Conservation (phyloP, 2,797 vertebrate genomes). For the Argya squamiceps region DNA sequence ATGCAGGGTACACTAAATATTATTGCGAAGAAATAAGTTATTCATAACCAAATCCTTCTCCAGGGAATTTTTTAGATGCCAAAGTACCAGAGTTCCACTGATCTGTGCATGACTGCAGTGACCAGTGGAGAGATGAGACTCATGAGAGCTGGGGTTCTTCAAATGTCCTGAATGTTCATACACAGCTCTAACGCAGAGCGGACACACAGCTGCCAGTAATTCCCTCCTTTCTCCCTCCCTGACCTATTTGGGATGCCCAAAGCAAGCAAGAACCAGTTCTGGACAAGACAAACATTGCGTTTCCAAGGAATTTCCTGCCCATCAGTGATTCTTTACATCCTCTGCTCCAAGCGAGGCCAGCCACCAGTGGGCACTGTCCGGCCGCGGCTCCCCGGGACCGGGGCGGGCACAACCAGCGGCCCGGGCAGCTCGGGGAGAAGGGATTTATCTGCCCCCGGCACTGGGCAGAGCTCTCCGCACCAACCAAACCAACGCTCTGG, state of each 20-base stretch:
- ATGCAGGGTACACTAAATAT: not conserved
- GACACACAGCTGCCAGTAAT: not conserved
- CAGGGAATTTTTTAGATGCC: not conserved
- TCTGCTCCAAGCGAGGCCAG: not conserved
- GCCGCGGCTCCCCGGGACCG: not conserved
- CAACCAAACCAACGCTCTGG: not conserved
- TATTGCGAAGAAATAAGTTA: not conserved
- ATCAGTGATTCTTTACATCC: too few species aligned
- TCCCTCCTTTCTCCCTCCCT: not conserved
- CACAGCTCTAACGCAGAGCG: rapidly evolving
- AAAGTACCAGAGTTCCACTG: not conserved
- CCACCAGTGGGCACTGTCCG: slow-evolving; percentile 35
- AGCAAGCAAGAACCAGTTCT: not conserved
- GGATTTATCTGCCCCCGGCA: not conserved
- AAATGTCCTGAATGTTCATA: rapidly evolving
- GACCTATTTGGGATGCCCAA: not conserved
- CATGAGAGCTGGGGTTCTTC: not conserved
- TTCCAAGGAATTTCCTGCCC: not conserved
- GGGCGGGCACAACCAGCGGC: rapidly evolving
- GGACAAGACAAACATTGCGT: not conserved
- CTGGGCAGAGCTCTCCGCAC: not conserved
- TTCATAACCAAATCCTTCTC: not conserved
- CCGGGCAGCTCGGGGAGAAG: rapidly evolving
- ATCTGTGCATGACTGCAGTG: not conserved
- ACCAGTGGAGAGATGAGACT: not conserved